Conservation (phyloP, 2,888 invertebrate species). For the Hirtodrosophila duncani region DNA sequence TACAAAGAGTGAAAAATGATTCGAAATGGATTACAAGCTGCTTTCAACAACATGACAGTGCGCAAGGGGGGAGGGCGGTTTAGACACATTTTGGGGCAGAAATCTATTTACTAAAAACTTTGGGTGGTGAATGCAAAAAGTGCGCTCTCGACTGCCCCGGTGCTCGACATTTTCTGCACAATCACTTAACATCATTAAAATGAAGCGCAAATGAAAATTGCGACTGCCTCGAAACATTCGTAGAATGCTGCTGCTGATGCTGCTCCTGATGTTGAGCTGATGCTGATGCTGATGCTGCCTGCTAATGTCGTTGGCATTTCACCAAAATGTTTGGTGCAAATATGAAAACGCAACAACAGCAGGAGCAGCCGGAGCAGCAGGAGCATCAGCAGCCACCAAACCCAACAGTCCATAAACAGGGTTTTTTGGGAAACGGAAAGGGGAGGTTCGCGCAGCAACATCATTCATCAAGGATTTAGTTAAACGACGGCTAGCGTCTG, state of each 20-base stretch:
- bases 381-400: background rate
- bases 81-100: constrained; percentile 28
- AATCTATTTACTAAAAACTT: constrained; percentile 65
- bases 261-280: constrained; percentile 31
- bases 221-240: constrained; percentile 40
- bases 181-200: constrained; percentile 73
- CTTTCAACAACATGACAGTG: constrained; percentile 46
- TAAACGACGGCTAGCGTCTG: constrained; percentile 63
- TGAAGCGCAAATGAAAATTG: constrained; percentile 72
- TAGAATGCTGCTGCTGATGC: constrained; percentile 3
- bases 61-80: constrained; percentile 6
- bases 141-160: constrained; percentile 5
- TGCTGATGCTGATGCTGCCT: too few species aligned
- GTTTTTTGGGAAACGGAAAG: background rate
- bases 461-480: constrained; percentile 73
- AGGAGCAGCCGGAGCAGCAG: constrained; percentile 7
- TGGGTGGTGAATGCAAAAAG: constrained; percentile 56
- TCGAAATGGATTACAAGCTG: constrained; percentile 66
- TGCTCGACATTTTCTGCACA: constrained; percentile 60
- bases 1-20: constrained; percentile 66
- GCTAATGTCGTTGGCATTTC: constrained; percentile 61
- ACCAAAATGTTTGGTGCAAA: constrained; percentile 54
- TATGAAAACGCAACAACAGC: constrained; percentile 49
- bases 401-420: background rate
- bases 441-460: constrained; percentile 35